These are phyloP conservation scores for Napeogenes inachia DNA, from an alignment of 2,888 invertebrate genomes.

Conservation along the genomic window DNA sequence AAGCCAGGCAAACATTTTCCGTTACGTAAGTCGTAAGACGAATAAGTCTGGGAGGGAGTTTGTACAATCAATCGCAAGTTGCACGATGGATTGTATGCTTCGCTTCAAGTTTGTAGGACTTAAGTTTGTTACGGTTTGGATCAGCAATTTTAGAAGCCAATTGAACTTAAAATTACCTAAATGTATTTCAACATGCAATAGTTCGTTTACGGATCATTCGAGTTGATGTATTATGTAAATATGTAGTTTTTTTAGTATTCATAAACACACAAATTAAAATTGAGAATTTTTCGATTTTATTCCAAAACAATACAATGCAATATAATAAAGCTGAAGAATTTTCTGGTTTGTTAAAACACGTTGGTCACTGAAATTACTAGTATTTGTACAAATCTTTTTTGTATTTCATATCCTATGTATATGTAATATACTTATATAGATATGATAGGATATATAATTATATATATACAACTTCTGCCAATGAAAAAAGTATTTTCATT, in stretches of 20 bases:
- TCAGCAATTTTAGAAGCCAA: conserved; percentile 31
- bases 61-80: conserved; percentile 36
- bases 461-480: no score
- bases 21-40: conserved; percentile 32
- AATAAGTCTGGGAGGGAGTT: conserved; percentile 31
- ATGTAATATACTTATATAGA: no score
- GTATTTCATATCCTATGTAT: no score
- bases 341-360: no score
- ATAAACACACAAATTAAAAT: no score
- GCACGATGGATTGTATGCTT: conserved; percentile 31
- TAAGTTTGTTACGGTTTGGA: conserved; percentile 29
- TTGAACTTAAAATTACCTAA: conserved; percentile 25
- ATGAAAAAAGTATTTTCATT: no score
- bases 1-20: conserved; percentile 32
- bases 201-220: not conserved
- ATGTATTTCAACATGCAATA: conserved; percentile 12
- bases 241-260: not conserved
- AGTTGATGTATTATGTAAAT: not conserved
- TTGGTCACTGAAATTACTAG: not conserved
- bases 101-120: conserved; percentile 30
- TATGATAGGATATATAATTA: no score
- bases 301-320: no score
- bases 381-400: no score
- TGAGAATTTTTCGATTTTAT: no score
- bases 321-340: no score